phyloP scores from a whole-genome alignment of 2,113 vertebrate species.

The Mesitornis unicolor region DNA sequence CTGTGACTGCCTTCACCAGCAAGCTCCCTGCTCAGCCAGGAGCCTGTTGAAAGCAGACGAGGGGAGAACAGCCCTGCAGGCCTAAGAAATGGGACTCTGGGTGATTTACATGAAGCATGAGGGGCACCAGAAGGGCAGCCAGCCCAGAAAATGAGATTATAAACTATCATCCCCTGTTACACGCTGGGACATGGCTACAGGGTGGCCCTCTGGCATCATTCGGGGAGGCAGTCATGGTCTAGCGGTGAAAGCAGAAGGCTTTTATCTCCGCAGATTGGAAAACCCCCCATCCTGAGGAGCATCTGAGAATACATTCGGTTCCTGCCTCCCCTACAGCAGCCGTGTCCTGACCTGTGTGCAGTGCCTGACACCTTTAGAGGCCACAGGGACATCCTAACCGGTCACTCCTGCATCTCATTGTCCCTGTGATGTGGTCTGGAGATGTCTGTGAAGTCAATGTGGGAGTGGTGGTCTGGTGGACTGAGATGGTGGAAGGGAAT shows the following conservation, averaged over 20 bases:
- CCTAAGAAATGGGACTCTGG: not conserved
- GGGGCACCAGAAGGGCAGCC: conserved; percentile 43
- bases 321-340: not conserved
- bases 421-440: not conserved
- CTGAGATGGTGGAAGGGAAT: not conserved
- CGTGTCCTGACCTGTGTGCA: not conserved
- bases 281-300: not conserved
- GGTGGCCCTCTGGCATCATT: conserved; percentile 38
- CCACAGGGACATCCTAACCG: not conserved
- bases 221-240: not conserved
- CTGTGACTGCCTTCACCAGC: not conserved
- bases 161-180: conserved; percentile 44
- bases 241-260: conserved; percentile 18
- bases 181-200: not conserved
- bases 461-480: not conserved
- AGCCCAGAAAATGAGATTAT: conserved; percentile 64
- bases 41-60: not conserved
- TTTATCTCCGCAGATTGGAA: not conserved
- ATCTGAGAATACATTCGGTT: not conserved
- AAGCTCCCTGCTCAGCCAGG: not conserved
- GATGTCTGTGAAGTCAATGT: not conserved
- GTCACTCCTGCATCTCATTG: not conserved
- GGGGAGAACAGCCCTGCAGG: not conserved
- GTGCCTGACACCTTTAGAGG: not conserved
- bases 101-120: conserved; percentile 45